These are phyloP conservation scores for Laothoe populi DNA, from an alignment of 2,888 invertebrate species.

Conservation along the genomic window DNA sequence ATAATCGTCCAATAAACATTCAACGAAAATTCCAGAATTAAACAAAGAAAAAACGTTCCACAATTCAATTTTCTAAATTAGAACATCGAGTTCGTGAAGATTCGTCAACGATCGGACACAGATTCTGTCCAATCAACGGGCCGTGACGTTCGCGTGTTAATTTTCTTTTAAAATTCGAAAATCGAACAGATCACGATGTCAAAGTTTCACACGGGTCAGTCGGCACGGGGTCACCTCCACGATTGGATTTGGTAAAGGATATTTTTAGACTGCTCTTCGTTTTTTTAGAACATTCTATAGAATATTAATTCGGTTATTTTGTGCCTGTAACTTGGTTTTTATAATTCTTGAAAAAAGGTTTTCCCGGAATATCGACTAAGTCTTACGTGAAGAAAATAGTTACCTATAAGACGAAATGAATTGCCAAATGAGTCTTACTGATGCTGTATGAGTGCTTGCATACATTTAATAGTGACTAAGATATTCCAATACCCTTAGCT, in stretches of 20 bases:
- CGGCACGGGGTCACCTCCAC: constrained; percentile 36
- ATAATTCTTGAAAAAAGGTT: no score
- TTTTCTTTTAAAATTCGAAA: constrained; percentile 55
- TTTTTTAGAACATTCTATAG: background rate
- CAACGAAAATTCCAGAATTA: constrained; percentile 33
- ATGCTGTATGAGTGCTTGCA: no score
- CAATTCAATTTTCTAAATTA: constrained; percentile 40
- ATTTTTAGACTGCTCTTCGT: constrained; percentile 14
- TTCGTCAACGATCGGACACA: constrained; percentile 37
- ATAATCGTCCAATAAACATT: constrained; percentile 29
- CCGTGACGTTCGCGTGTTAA: constrained; percentile 58
- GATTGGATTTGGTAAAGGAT: constrained; percentile 22
- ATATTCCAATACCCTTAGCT: no score
- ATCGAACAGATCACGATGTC: constrained; percentile 69
- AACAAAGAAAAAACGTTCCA: constrained; percentile 30
- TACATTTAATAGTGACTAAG: no score
- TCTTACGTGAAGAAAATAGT: no score
- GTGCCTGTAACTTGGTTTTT: no score
- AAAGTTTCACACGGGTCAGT: constrained; percentile 76
- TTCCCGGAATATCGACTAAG: no score
- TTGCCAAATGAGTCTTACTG: no score
- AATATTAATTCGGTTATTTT: no score
- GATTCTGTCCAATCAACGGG: constrained; percentile 61
- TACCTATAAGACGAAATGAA: no score
- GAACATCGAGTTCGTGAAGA: constrained; percentile 37